A percentile compares a stretch with the other conserved stretches of the same genome.
These are phyloP conservation scores for Bettongia penicillata DNA, from an alignment of 2,113 vertebrate species.

Conservation along the genomic window DNA sequence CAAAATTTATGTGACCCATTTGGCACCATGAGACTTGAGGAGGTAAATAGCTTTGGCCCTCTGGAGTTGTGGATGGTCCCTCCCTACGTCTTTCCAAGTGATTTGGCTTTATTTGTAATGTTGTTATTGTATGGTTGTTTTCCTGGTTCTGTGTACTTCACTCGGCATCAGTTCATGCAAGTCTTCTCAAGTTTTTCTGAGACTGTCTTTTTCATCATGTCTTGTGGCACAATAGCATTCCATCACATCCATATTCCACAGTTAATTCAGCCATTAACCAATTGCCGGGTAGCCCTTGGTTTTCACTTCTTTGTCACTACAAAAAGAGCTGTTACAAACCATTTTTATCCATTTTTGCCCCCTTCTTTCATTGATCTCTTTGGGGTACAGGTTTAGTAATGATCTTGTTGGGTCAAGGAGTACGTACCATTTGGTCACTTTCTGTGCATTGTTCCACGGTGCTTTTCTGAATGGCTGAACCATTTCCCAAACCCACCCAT, in stretches of 20 bases:
- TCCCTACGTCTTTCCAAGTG: not conserved
- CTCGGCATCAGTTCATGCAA: not conserved
- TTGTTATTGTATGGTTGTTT: not conserved
- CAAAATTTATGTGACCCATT: not conserved
- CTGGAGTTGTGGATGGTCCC: not conserved
- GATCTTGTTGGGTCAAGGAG: not conserved
- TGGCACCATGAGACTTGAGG: not conserved
- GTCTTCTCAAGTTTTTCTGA: not conserved
- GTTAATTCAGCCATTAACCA: not conserved
- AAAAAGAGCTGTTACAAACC: not conserved
- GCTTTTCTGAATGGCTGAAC: not conserved
- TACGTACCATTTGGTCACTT: not conserved
- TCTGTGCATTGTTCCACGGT: not conserved
- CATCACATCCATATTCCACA: not conserved
- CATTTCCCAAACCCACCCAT: not conserved
- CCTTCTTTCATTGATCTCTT: not conserved
- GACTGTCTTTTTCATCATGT: not conserved
- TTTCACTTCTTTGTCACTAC: not conserved
- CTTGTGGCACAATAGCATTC: not conserved
- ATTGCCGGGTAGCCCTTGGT: not conserved
- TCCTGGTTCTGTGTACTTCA: not conserved
- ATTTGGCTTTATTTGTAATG: not conserved
- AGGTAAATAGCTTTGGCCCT: not conserved
- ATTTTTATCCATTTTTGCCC: not conserved
- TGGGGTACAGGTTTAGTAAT: not conserved